A percentile compares a stretch with the other conserved stretches of the same genome.
Evolutionary conservation across 37 sponge, comb jelly and placozoan species (phyloP).

Genomic region (Aphrocallistes beatrix): DNA sequence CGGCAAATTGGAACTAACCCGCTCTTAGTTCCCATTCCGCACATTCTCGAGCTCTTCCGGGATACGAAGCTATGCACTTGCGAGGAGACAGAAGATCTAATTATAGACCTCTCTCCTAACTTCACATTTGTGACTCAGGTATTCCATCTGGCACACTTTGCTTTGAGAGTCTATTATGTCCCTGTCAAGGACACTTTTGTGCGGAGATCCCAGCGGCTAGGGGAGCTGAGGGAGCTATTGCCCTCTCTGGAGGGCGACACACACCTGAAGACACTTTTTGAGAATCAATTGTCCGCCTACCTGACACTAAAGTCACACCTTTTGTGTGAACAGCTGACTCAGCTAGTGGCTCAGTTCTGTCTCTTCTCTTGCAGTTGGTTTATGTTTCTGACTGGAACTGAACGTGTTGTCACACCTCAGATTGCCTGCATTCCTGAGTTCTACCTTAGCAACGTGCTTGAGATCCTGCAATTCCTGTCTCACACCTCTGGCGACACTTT

Average conservation of each 20-base stretch:
- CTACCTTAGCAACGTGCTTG: slow-evolving; percentile 17
- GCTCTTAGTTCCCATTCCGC: background rate
- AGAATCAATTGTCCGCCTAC: background rate
- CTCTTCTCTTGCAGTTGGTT: background rate
- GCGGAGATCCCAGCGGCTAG: background rate
- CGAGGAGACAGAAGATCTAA: slow-evolving; percentile 14
- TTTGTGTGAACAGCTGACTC: background rate
- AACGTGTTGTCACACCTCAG: background rate
- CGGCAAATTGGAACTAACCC: background rate
- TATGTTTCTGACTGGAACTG: background rate
- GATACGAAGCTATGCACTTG: background rate
- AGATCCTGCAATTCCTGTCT: slow-evolving; percentile 2
- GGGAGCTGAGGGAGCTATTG: background rate
- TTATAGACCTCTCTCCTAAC: background rate
- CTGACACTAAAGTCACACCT: slow-evolving; percentile 9
- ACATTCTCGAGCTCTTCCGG: background rate
- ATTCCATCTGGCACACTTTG: background rate
- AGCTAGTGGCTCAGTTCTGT: background rate
- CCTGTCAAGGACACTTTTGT: background rate
- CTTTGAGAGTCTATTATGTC: background rate
- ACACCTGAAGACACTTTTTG: background rate
- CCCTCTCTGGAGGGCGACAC: background rate
- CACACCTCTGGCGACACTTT: background rate
- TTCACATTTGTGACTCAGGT: background rate
- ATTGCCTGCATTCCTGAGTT: slow-evolving; percentile 17